phyloP scores from a whole-genome alignment of 2,888 invertebrate genomes.

The Halictus ligatus region DNA sequence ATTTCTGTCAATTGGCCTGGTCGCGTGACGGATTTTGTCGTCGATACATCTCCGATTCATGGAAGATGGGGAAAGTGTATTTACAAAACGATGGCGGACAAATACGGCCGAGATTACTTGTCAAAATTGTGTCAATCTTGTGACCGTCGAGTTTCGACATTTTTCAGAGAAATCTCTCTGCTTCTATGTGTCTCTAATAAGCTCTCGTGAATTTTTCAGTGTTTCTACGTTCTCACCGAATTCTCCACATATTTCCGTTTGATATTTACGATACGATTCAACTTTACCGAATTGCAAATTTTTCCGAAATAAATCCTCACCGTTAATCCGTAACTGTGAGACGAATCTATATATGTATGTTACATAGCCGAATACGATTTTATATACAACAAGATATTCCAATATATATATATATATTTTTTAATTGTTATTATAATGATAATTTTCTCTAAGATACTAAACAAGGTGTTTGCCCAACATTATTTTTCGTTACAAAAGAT shows the following conservation, averaged over 20 bases:
- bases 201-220: neutral
- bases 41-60: constrained; percentile 18
- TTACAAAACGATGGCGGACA: constrained; percentile 66
- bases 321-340: neutral
- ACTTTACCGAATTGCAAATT: neutral
- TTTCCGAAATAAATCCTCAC: neutral
- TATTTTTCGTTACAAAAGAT: neutral
- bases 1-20: neutral
- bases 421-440: neutral
- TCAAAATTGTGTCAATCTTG: constrained; percentile 79
- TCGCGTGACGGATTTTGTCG: neutral
- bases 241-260: neutral
- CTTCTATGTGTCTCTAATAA: neutral
- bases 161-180: constrained; percentile 57
- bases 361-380: neutral
- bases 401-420: no score
- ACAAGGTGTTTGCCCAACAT: neutral
- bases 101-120: constrained; percentile 70
- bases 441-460: neutral
- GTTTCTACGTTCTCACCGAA: neutral
- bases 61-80: constrained; percentile 61
- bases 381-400: neutral
- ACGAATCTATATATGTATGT: neutral
- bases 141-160: constrained; percentile 58
- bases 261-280: neutral